Conservation (phyloP, 1,140 invertebrate genomes). For the Mylabris phalerata region DNA sequence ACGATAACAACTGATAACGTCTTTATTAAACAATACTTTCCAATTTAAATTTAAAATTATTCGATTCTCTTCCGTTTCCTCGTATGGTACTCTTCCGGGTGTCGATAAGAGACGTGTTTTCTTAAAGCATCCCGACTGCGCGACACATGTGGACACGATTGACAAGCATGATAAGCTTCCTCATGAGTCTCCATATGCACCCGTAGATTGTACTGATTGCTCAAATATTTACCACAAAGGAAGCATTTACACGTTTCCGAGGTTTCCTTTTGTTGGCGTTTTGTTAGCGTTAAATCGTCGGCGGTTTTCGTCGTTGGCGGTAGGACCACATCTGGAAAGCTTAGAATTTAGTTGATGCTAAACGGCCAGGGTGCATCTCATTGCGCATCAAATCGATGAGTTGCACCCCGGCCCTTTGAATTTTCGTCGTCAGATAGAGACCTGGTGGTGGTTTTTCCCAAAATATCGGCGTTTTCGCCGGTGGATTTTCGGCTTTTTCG, state of each 20-base stretch:
- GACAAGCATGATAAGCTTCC: constrained; percentile 72
- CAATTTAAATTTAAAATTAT: too few species aligned
- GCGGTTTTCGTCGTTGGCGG: background rate
- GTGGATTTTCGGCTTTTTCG: too few species aligned
- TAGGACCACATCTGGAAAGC: background rate
- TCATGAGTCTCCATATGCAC: constrained; percentile 86
- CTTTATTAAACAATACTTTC: too few species aligned
- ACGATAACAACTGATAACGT: too few species aligned
- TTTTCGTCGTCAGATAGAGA: background rate
- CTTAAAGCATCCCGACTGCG: constrained; percentile 76
- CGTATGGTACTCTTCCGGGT: constrained; percentile 51
- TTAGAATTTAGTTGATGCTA: background rate
- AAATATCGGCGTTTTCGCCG: too few species aligned
- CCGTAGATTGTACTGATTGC: constrained; percentile 82
- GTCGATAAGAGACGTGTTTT: constrained; percentile 81
- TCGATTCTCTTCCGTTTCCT: constrained; percentile 37
- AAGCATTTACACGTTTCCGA: constrained; percentile 53
- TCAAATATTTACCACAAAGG: constrained; percentile 78
- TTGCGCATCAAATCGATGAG: too few species aligned
- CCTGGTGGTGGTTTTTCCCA: too few species aligned
- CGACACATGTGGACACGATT: constrained; percentile 77
- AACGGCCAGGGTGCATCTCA: too few species aligned
- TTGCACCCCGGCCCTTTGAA: too few species aligned
- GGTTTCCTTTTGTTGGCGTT: constrained; percentile 23
- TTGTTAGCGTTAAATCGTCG: background rate